A percentile compares a stretch with the other conserved stretches of the same genome.
Evolutionary conservation across 1,140 invertebrate genomes (phyloP).

Genomic region (Hyphantria cunea): DNA sequence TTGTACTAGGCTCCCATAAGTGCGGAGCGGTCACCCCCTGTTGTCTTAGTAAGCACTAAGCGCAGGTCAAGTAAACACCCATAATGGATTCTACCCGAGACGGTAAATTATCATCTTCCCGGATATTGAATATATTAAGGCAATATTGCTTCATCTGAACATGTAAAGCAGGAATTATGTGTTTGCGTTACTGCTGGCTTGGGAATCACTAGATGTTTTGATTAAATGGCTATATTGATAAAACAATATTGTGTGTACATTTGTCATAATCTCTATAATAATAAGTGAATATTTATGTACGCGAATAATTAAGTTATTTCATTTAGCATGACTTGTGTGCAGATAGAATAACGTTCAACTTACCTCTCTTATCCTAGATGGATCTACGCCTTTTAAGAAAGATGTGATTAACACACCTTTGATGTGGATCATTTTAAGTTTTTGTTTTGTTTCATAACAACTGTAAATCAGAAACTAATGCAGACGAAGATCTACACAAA

Average conservation of each 20-base stretch:
- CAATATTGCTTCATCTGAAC: constrained; percentile 64
- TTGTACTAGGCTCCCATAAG: constrained; percentile 42
- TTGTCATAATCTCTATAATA: background rate
- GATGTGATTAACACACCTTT: too few relatives aligned
- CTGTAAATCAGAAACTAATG: too few relatives aligned
- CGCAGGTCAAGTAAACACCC: constrained; percentile 79
- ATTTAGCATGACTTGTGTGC: too few relatives aligned
- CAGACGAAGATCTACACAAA: too few relatives aligned
- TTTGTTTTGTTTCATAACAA: too few relatives aligned
- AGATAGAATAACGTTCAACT: too few relatives aligned
- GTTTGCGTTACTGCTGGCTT: constrained; percentile 61
- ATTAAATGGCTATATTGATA: constrained; percentile 8
- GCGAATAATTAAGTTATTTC: too few relatives aligned
- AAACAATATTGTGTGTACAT: constrained; percentile 5
- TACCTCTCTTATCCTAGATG: too few relatives aligned
- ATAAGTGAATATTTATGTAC: background rate
- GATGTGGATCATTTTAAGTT: too few relatives aligned
- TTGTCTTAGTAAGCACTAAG: constrained; percentile 80
- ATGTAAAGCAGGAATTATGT: constrained; percentile 63
- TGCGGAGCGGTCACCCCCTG: constrained; percentile 68
- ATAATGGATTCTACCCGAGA: constrained; percentile 76
- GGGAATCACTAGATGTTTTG: constrained; percentile 12
- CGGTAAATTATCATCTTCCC: constrained; percentile 76
- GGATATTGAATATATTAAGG: constrained; percentile 81
- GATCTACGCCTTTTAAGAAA: too few relatives aligned